Evolutionary conservation across 1,140 invertebrate genomes (phyloP).

Genomic region (Adoxophyes honmai): DNA sequence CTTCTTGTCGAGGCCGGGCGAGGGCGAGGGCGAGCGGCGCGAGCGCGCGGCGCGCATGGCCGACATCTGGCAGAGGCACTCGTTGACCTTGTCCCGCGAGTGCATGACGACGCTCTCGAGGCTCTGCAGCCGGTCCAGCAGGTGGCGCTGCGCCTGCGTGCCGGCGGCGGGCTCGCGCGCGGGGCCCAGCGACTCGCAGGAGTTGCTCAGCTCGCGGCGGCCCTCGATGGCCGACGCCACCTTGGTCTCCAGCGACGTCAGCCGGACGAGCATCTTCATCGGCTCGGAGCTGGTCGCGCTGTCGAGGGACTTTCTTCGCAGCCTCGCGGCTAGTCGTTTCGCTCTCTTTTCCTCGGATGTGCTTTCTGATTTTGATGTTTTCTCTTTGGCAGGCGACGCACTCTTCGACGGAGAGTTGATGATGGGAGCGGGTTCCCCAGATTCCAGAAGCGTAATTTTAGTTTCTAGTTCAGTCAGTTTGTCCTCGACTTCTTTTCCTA

Average conservation of each 20-base stretch:
- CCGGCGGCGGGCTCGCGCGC: slow-evolving; percentile 43
- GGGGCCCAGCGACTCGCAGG: slow-evolving; percentile 76
- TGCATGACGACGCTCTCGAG: slow-evolving; percentile 78
- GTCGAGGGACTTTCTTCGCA: slow-evolving; percentile 85
- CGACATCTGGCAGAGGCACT: slow-evolving; percentile 77
- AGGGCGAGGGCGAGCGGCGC: slow-evolving; percentile 78
- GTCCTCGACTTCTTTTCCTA: slow-evolving; percentile 89
- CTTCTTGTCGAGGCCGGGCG: slow-evolving; percentile 78
- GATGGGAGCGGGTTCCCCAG: slow-evolving; percentile 55
- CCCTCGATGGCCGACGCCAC: slow-evolving; percentile 79
- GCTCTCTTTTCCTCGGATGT: slow-evolving; percentile 76
- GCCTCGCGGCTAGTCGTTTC: slow-evolving; percentile 71
- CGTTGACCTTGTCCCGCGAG: slow-evolving; percentile 75
- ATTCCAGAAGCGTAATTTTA: slow-evolving; percentile 84
- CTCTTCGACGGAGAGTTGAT: slow-evolving; percentile 76
- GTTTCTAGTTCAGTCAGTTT: slow-evolving; percentile 88
- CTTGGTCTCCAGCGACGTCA: slow-evolving; percentile 86
- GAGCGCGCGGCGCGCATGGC: slow-evolving; percentile 76
- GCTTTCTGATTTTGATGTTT: slow-evolving; percentile 72
- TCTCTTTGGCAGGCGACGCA: slow-evolving; percentile 71
- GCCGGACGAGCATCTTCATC: slow-evolving; percentile 85
- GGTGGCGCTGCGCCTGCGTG: slow-evolving; percentile 70
- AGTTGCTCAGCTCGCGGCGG: slow-evolving; percentile 70
- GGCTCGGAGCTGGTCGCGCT: slow-evolving; percentile 86
- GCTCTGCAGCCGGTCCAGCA: slow-evolving; percentile 77